Conservation (phyloP, 1,140 invertebrate species). For the Cotesia chilonis region DNA sequence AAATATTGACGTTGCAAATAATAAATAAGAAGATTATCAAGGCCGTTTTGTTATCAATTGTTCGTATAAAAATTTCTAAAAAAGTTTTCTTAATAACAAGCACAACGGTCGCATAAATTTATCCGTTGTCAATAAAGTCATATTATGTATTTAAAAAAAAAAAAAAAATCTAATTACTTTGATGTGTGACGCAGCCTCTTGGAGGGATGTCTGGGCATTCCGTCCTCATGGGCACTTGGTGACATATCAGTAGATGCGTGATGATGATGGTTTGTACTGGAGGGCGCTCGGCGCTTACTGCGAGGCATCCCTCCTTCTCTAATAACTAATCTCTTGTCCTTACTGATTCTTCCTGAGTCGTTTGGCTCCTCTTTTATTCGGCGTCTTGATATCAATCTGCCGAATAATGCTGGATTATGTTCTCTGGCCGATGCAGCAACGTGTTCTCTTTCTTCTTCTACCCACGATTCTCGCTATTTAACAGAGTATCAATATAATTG, state of each 20-base stretch:
- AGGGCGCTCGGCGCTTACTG: conserved; percentile 64
- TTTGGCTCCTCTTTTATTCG: neutral
- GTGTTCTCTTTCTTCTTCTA: neutral
- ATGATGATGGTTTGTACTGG: conserved; percentile 59
- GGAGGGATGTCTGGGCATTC: conserved; percentile 58
- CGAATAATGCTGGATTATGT: too few species aligned
- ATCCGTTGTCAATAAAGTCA: conserved; percentile 17
- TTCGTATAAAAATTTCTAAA: neutral
- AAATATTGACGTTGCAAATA: neutral
- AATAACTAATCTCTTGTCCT: conserved; percentile 10
- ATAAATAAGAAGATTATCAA: neutral
- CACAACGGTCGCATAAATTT: conserved; percentile 18
- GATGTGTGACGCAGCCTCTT: conserved; percentile 61
- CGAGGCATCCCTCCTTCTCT: conserved; percentile 63
- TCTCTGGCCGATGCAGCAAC: conserved; percentile 8
- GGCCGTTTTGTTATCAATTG: neutral
- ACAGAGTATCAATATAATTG: neutral
- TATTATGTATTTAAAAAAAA: neutral
- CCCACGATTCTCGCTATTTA: neutral
- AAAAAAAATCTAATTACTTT: conserved; percentile 45
- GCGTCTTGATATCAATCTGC: neutral
- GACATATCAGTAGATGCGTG: conserved; percentile 59
- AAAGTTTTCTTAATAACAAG: neutral
- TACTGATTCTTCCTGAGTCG: neutral
- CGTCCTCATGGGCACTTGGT: conserved; percentile 61